Conservation (phyloP, 2,797 vertebrate genomes). For the Anguilla anguilla region DNA sequence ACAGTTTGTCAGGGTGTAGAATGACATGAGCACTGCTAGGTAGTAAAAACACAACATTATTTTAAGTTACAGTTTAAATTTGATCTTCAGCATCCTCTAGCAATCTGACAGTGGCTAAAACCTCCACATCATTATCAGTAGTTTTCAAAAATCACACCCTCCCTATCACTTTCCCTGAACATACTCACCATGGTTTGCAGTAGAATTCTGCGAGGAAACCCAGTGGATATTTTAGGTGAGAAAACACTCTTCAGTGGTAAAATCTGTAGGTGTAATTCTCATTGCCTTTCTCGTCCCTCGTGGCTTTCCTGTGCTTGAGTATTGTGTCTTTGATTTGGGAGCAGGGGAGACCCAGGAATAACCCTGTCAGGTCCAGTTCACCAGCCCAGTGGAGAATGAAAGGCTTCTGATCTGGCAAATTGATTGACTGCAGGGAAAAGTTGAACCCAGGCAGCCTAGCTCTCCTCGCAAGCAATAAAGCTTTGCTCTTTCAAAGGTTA, state of each 20-base stretch:
- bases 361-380: conserved; percentile 58
- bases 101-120: not conserved
- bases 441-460: conserved; percentile 45
- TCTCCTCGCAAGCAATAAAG: conserved; percentile 55
- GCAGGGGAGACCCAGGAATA: conserved; percentile 52
- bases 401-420: conserved; percentile 62
- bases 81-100: not conserved
- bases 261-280: not conserved
- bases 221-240: not conserved
- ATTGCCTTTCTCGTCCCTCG: not conserved
- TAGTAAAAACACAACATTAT: not conserved
- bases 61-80: not conserved
- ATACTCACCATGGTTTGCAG: not conserved
- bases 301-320: not conserved
- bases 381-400: conserved; percentile 56
- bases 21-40: not conserved
- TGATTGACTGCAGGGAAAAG: conserved; percentile 55
- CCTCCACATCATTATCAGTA: not conserved
- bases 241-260: not conserved
- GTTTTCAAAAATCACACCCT: not conserved
- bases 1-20: not conserved
- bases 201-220: not conserved
- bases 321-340: not conserved
- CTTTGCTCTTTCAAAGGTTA: conserved; percentile 47
- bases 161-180: not conserved